These are phyloP conservation scores for Seriola dumerili DNA, from an alignment of 2,113 vertebrate species.

Conservation along the genomic window DNA sequence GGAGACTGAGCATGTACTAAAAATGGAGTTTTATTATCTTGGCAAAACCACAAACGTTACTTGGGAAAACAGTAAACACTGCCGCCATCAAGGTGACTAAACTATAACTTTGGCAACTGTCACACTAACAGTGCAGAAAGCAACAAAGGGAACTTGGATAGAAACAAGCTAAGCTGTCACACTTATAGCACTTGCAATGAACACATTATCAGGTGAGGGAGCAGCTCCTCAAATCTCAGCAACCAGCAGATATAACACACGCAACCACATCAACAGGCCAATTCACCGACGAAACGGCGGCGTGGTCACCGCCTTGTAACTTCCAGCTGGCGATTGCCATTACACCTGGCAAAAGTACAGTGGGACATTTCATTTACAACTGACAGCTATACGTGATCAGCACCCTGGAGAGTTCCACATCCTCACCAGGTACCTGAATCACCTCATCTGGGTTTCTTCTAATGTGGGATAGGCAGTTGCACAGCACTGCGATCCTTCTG, in stretches of 20 bases:
- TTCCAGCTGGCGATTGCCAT: background rate
- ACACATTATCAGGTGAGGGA: conserved; percentile 14
- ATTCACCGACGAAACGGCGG: background rate
- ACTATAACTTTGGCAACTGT: conserved; percentile 23
- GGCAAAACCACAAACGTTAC: conserved; percentile 28
- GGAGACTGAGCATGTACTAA: background rate
- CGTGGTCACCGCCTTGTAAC: background rate
- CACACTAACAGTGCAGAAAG: conserved; percentile 1
- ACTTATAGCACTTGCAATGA: background rate
- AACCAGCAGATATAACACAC: conserved; percentile 3
- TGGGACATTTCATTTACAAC: background rate
- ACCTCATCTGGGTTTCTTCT: background rate
- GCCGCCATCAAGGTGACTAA: conserved; percentile 18
- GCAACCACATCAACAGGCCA: background rate
- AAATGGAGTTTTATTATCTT: conserved; percentile 25
- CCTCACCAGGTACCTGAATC: conserved; percentile 3
- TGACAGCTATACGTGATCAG: conserved; percentile 17
- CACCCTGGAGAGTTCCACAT: conserved; percentile 45
- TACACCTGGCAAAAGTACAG: background rate
- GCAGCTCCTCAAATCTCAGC: background rate
- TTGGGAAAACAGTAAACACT: conserved; percentile 21
- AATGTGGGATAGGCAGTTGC: background rate
- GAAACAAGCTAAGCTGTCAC: conserved; percentile 14
- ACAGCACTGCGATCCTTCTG: background rate
- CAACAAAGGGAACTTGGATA: conserved; percentile 4